Percentiles rank a stretch among this genome's conserved stretches.
phyloP scores from a whole-genome alignment of 2,797 vertebrate species.

The Sphenodon punctatus region DNA sequence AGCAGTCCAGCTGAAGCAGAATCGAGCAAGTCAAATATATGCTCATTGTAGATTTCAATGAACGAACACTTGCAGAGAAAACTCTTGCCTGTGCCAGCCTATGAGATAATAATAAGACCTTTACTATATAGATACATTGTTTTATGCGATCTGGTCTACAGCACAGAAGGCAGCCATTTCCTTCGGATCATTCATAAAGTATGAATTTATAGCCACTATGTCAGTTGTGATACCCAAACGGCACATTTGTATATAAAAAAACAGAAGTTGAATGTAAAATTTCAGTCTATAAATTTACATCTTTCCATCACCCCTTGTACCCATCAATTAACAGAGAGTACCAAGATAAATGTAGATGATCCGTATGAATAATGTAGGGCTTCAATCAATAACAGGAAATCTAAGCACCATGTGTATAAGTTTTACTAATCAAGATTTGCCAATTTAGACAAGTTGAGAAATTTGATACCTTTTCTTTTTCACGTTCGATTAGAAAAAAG shows the following conservation, averaged over 20 bases:
- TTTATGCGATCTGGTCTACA: neutral
- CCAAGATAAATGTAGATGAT: neutral
- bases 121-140: neutral
- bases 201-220: neutral
- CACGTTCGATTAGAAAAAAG: conserved; percentile 94
- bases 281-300: neutral
- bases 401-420: neutral
- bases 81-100: conserved; percentile 87
- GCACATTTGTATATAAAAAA: neutral
- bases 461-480: conserved; percentile 86
- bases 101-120: conserved; percentile 33
- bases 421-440: neutral
- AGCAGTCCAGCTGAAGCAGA: conserved; percentile 91
- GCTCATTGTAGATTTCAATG: conserved; percentile 98
- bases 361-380: neutral
- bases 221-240: neutral
- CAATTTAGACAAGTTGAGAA: neutral
- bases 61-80: conserved; percentile 98
- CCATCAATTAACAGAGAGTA: neutral
- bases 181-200: neutral
- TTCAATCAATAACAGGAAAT: neutral
- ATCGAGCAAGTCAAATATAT: conserved; percentile 95
- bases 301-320: neutral
- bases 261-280: neutral
- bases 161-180: neutral